Percentiles rank a stretch among this genome's conserved stretches.
Conservation (phyloP, 2,888 invertebrate genomes). For the Bombyx huttoni region DNA sequence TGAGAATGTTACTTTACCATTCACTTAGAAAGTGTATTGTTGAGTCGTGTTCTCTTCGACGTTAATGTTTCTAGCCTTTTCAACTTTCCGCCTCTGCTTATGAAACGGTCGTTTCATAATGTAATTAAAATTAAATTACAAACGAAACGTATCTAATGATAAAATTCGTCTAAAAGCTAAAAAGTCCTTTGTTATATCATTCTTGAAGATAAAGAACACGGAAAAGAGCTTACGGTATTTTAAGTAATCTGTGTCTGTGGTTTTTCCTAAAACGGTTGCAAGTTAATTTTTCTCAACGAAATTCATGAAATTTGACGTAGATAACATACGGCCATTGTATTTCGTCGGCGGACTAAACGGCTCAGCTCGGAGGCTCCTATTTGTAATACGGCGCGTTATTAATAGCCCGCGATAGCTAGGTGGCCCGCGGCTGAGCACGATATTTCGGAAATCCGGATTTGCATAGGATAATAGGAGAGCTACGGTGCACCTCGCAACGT, state of each 20-base stretch:
- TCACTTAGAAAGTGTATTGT: conserved; percentile 5
- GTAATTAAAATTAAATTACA: background rate
- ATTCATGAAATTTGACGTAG: conserved; percentile 28
- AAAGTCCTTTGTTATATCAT: background rate
- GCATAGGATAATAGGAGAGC: conserved; percentile 62
- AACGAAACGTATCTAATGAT: too few relatives aligned
- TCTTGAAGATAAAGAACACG: background rate
- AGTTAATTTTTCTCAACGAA: conserved; percentile 22
- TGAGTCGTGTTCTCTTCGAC: background rate
- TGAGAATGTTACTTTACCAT: conserved; percentile 2
- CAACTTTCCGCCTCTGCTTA: background rate
- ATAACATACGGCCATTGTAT: conserved; percentile 51
- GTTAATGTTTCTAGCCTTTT: conserved; percentile 4
- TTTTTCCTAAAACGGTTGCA: background rate
- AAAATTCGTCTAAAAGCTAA: too few relatives aligned
- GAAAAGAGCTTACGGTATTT: background rate
- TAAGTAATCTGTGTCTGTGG: background rate
- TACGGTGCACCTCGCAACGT: conserved; percentile 31
- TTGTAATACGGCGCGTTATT: conserved; percentile 61
- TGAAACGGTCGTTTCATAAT: background rate
- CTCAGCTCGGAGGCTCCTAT: conserved; percentile 44
- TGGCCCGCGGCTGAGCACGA: conserved; percentile 57
- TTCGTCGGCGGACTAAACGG: conserved; percentile 52
- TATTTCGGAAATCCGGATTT: conserved; percentile 68
- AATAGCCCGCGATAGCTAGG: conserved; percentile 61